Conservation (phyloP, 2,113 vertebrate species). For the Antechinus flavipes region DNA sequence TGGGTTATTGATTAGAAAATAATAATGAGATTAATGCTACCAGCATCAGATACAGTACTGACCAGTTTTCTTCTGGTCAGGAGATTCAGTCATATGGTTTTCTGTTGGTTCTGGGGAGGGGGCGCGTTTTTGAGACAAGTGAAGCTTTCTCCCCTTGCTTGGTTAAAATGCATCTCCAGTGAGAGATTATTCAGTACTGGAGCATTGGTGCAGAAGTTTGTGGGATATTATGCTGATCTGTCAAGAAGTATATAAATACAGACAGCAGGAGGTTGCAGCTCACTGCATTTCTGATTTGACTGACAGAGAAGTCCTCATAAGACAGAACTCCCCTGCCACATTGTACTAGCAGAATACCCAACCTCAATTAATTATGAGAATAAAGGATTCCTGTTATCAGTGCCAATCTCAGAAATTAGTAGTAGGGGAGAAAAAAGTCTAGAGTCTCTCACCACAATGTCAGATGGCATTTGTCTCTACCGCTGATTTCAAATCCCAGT, state of each 20-base stretch:
- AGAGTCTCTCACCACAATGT: neutral
- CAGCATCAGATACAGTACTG: neutral
- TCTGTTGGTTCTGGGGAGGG: neutral
- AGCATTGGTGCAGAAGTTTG: neutral
- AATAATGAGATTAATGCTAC: neutral
- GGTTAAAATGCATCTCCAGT: neutral
- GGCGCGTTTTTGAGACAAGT: neutral
- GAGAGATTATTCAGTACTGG: neutral
- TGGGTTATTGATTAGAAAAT: neutral
- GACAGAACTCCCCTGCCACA: neutral
- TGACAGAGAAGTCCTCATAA: neutral
- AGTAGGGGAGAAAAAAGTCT: neutral
- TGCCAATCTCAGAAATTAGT: neutral
- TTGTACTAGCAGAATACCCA: neutral
- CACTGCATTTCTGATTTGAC: neutral
- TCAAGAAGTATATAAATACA: conserved; percentile 1
- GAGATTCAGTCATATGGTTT: neutral
- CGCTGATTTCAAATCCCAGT: neutral
- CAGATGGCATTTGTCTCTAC: neutral
- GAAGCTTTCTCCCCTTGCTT: neutral
- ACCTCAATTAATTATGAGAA: neutral
- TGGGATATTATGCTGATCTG: neutral
- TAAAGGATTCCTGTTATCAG: neutral
- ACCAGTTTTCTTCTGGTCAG: neutral
- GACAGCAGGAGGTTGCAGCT: neutral